These are phyloP conservation scores for Eremobia ochroleuca DNA, from an alignment of 2,888 invertebrate genomes.

Conservation along the genomic window DNA sequence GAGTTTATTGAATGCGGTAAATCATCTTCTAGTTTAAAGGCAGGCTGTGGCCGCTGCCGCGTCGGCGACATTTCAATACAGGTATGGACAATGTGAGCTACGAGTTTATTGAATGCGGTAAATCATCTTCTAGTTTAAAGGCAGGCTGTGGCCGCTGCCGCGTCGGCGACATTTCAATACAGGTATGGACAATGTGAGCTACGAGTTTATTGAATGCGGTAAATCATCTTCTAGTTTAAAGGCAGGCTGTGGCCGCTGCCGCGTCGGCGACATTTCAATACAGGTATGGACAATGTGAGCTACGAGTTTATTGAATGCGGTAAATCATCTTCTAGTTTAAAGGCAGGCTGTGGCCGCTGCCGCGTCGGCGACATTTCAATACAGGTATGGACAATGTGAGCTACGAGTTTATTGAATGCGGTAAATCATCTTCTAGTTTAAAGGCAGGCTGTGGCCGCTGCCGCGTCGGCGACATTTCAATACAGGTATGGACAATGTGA, in stretches of 20 bases:
- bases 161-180: slow-evolving; percentile 35
- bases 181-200: slow-evolving; percentile 39
- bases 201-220: slow-evolving; percentile 38
- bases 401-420: slow-evolving; percentile 33
- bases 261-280: slow-evolving; percentile 40
- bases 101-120: slow-evolving; percentile 43
- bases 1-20: slow-evolving; percentile 45
- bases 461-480: slow-evolving; percentile 37
- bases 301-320: slow-evolving; percentile 33
- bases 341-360: background rate
- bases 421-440: slow-evolving; percentile 22
- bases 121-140: background rate
- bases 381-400: slow-evolving; percentile 39
- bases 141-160: slow-evolving; percentile 1
- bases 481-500: slow-evolving; percentile 41
- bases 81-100: slow-evolving; percentile 39
- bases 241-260: background rate
- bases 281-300: slow-evolving; percentile 38
- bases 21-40: background rate
- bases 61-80: slow-evolving; percentile 33
- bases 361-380: slow-evolving; percentile 39
- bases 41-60: slow-evolving; percentile 6
- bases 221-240: slow-evolving; percentile 12
- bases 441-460: background rate
- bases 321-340: slow-evolving; percentile 22